phyloP scores from a whole-genome alignment of 2,113 vertebrate genomes.

The Xiphophorus hellerii region DNA sequence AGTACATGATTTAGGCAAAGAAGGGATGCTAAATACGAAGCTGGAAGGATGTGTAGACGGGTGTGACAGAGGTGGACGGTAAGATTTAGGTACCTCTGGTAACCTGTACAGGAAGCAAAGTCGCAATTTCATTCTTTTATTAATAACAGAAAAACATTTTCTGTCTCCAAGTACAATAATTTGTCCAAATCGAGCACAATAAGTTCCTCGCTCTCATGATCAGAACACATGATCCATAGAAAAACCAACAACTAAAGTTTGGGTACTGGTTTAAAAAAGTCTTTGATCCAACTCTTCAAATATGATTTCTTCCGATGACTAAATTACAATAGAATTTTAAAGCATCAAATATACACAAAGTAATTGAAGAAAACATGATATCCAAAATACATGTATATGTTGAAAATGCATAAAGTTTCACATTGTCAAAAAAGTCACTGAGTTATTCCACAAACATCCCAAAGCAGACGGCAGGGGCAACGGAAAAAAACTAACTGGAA shows the following conservation, averaged over 20 bases:
- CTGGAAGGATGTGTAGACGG: not conserved
- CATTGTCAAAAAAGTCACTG: constrained; percentile 12
- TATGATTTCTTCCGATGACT: constrained; percentile 35
- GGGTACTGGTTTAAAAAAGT: not conserved
- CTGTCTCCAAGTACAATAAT: not conserved
- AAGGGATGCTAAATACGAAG: not conserved
- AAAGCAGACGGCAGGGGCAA: not conserved
- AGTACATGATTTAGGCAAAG: not conserved
- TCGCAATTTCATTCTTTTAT: not conserved
- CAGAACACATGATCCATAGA: not conserved
- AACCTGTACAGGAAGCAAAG: not conserved
- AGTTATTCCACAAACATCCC: not conserved
- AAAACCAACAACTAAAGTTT: too few species aligned
- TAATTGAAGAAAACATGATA: constrained; percentile 36
- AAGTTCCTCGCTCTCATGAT: not conserved
- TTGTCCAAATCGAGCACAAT: not conserved
- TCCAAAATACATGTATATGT: constrained; percentile 6
- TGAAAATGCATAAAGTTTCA: constrained; percentile 17
- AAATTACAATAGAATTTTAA: constrained; percentile 20
- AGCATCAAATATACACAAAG: constrained; percentile 24
- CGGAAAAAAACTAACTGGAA: not conserved
- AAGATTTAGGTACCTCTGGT: not conserved
- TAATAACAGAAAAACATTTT: not conserved
- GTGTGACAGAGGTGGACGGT: not conserved
- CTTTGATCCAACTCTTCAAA: constrained; percentile 13